phyloP scores from a whole-genome alignment of 1,140 invertebrate species.

The Brachionus paranguensis region DNA sequence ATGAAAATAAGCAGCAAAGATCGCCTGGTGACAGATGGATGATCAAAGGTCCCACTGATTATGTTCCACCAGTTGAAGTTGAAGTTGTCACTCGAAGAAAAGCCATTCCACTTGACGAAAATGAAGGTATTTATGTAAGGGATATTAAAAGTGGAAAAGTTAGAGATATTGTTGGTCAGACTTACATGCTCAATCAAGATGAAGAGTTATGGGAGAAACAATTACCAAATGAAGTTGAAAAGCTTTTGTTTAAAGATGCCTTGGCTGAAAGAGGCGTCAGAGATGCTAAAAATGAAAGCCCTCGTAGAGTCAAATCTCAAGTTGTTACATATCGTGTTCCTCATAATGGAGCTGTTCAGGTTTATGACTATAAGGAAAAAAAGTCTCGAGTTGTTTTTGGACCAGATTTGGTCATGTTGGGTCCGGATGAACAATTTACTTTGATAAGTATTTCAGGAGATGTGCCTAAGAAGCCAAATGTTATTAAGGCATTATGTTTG shows the following conservation, averaged over 20 bases:
- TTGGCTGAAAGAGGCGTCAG: constrained; percentile 19
- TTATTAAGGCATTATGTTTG: constrained; percentile 57
- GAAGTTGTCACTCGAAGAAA: constrained; percentile 56
- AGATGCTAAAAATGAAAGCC: constrained; percentile 50
- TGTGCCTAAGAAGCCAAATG: constrained; percentile 58
- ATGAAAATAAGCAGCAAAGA: constrained; percentile 46
- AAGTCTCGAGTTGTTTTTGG: constrained; percentile 58
- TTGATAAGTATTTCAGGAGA: constrained; percentile 58
- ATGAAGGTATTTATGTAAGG: constrained; percentile 60
- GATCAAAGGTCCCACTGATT: constrained; percentile 58
- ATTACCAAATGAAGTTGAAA: constrained; percentile 54
- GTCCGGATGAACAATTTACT: constrained; percentile 61
- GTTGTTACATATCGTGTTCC: constrained; percentile 59
- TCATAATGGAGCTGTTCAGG: constrained; percentile 60
- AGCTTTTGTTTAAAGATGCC: constrained; percentile 40
- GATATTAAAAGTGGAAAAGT: constrained; percentile 59
- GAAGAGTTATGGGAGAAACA: constrained; percentile 60
- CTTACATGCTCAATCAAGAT: constrained; percentile 60
- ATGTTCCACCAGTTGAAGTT: constrained; percentile 59
- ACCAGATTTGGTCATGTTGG: constrained; percentile 60
- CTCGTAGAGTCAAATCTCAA: constrained; percentile 18
- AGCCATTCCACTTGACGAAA: constrained; percentile 59
- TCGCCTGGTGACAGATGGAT: constrained; percentile 59
- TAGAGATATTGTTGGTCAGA: constrained; percentile 56
- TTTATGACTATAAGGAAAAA: constrained; percentile 60